Percentiles rank a stretch among this genome's conserved stretches.
These are phyloP conservation scores for Copsychus sechellarum DNA, from an alignment of 2,113 vertebrate genomes.

Conservation along the genomic window DNA sequence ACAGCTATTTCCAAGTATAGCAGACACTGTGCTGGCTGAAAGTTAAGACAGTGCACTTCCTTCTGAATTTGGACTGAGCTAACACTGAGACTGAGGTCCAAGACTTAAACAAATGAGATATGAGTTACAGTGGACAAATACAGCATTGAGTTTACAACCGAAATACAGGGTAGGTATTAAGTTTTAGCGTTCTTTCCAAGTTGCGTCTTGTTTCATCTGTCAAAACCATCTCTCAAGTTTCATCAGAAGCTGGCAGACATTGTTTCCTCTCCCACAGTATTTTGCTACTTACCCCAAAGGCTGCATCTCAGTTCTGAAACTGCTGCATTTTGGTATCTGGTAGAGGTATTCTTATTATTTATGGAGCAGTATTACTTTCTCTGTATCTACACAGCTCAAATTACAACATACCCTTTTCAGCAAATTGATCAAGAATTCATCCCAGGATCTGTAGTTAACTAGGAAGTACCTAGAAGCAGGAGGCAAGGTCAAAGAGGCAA, in stretches of 20 bases:
- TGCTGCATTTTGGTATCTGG: neutral
- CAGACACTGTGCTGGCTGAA: neutral
- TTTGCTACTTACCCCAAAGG: neutral
- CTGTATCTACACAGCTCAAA: neutral
- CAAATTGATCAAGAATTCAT: neutral
- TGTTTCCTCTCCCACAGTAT: neutral
- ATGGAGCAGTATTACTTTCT: neutral
- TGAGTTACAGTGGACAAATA: neutral
- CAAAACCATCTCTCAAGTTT: neutral
- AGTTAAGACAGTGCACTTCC: neutral
- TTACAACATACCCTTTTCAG: neutral
- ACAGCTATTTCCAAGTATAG: neutral
- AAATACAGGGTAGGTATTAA: neutral
- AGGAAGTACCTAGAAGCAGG: neutral
- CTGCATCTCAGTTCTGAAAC: neutral
- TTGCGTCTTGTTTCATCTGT: neutral
- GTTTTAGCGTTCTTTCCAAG: neutral
- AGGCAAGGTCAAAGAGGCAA: neutral
- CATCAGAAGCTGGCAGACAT: neutral
- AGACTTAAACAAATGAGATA: neutral
- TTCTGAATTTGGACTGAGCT: neutral
- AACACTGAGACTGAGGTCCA: neutral
- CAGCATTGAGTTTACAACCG: neutral
- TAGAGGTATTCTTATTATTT: neutral
- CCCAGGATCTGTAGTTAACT: neutral